These are phyloP conservation scores for Sparus aurata DNA, from an alignment of 2,797 vertebrate genomes.

Conservation along the genomic window DNA sequence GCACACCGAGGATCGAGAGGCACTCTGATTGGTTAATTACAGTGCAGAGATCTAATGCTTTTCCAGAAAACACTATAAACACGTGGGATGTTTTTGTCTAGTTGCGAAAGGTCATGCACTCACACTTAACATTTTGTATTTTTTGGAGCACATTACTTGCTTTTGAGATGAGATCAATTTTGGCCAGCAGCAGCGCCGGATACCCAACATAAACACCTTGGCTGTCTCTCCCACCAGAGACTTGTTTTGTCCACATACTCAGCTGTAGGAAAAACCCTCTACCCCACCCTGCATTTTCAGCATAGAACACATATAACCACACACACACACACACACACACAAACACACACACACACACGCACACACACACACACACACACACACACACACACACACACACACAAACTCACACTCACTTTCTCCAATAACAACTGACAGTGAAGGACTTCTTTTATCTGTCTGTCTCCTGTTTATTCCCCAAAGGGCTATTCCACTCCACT, in stretches of 20 bases:
- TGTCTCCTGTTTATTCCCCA: slow-evolving; percentile 68
- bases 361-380: not conserved
- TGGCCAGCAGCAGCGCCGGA: slow-evolving; percentile 16
- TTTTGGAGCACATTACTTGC: slow-evolving; percentile 4
- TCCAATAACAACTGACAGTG: slow-evolving; percentile 57
- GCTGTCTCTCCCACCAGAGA: slow-evolving; percentile 20
- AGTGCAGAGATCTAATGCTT: not conserved
- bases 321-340: too few species aligned
- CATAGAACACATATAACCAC: slow-evolving; percentile 29
- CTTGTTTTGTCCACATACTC: slow-evolving; percentile 59
- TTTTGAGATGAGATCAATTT: slow-evolving; percentile 22
- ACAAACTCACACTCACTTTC: slow-evolving; percentile 35
- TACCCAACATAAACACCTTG: slow-evolving; percentile 30
- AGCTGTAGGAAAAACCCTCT: slow-evolving; percentile 63
- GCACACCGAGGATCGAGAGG: not conserved
- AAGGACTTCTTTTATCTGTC: slow-evolving; percentile 72
- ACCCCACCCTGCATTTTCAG: slow-evolving; percentile 52
- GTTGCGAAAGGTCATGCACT: not conserved
- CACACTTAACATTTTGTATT: not conserved
- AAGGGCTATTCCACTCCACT: slow-evolving; percentile 59
- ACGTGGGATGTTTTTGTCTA: slow-evolving; percentile 15
- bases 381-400: slow-evolving; percentile 10
- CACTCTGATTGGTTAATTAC: not conserved
- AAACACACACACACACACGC: not conserved
- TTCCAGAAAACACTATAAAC: slow-evolving; percentile 22